phyloP scores from a whole-genome alignment of 2,113 vertebrate genomes.

The Leptosomus discolor region DNA sequence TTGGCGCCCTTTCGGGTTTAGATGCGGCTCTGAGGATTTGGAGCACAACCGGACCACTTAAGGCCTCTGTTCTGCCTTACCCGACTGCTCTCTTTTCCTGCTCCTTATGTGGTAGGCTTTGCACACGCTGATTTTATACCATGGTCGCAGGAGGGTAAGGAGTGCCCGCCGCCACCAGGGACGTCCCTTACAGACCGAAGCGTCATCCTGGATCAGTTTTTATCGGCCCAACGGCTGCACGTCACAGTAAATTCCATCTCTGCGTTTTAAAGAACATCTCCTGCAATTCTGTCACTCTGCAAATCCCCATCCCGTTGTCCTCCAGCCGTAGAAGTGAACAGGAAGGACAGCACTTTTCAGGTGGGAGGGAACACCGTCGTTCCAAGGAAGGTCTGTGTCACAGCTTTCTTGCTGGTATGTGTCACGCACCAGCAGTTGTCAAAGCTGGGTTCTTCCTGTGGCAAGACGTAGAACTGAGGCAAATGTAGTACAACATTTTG shows the following conservation, averaged over 20 bases:
- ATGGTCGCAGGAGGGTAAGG: background rate
- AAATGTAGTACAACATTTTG: fast-evolving
- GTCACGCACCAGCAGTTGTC: background rate
- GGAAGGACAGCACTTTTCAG: fast-evolving
- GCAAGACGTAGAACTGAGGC: background rate
- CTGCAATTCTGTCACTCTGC: background rate
- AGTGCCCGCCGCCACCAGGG: background rate
- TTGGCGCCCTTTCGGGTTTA: too few species aligned
- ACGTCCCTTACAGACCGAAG: too few species aligned
- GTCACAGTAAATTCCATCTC: background rate
- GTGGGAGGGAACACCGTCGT: fast-evolving
- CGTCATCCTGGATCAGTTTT: background rate
- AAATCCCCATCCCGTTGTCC: too few species aligned
- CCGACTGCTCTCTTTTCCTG: fast-evolving
- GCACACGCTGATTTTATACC: fast-evolving
- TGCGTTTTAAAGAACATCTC: background rate
- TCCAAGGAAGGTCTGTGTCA: background rate
- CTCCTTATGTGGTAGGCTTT: background rate
- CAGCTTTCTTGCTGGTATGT: background rate
- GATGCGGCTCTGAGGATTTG: too few species aligned
- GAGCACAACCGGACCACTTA: fast-evolving
- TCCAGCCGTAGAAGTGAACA: fast-evolving
- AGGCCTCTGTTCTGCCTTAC: background rate
- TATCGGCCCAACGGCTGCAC: background rate
- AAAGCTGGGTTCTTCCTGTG: background rate